phyloP scores from a whole-genome alignment of 1,140 invertebrate genomes.

The Drosophila nannoptera region DNA sequence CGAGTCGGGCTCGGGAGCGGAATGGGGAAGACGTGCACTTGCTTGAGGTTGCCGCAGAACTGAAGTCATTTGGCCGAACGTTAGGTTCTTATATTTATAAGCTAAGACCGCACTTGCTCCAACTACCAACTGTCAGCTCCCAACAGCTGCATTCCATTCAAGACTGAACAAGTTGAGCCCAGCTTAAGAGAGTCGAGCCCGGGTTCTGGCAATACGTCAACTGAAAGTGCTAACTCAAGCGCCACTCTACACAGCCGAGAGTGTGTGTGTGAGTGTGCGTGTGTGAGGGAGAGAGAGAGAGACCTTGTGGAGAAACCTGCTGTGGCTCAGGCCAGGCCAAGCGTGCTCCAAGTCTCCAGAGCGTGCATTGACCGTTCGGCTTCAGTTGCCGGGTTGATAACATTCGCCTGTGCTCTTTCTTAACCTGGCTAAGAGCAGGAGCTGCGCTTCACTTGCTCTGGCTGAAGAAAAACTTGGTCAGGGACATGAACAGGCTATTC shows the following conservation, averaged over 20 bases:
- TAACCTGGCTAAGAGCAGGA: slow-evolving; percentile 20
- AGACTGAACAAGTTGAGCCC: slow-evolving; percentile 4
- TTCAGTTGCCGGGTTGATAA: slow-evolving; percentile 68
- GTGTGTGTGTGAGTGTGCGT: background rate
- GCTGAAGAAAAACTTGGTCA: slow-evolving; percentile 46
- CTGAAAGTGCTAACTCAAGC: slow-evolving; percentile 32
- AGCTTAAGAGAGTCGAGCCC: slow-evolving; percentile 36
- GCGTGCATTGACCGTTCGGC: slow-evolving; percentile 71
- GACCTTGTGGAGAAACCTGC: slow-evolving; percentile 50
- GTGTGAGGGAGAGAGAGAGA: slow-evolving; percentile 7
- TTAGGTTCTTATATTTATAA: slow-evolving; percentile 69
- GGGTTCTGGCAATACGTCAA: slow-evolving; percentile 41
- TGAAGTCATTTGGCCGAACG: slow-evolving; percentile 61
- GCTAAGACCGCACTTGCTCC: slow-evolving; percentile 58
- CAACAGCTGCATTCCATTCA: slow-evolving; percentile 25
- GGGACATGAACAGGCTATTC: slow-evolving; percentile 43
- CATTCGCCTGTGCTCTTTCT: slow-evolving; percentile 36
- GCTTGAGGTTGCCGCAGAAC: slow-evolving; percentile 64
- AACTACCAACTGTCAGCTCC: slow-evolving; percentile 18
- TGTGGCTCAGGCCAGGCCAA: slow-evolving; percentile 13
- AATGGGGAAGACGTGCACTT: slow-evolving; percentile 48
- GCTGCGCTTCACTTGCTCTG: slow-evolving; percentile 16
- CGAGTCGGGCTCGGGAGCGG: background rate
- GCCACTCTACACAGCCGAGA: slow-evolving; percentile 17
- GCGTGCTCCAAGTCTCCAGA: slow-evolving; percentile 53